phyloP scores from a whole-genome alignment of 30 jellyfish, hydroid and myxozoan species.

The Pseudorhiza aurosa region DNA sequence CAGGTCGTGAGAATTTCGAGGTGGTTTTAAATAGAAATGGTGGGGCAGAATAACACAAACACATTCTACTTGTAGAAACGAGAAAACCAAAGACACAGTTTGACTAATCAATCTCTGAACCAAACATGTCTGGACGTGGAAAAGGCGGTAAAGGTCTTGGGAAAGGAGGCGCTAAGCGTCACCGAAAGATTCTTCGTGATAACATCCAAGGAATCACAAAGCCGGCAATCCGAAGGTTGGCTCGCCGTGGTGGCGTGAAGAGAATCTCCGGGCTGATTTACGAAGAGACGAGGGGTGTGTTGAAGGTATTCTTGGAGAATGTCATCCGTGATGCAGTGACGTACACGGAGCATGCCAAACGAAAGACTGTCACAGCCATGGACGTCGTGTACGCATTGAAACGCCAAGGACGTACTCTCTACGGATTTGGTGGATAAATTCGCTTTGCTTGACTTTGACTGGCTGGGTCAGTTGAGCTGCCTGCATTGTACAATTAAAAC shows the following conservation, averaged over 20 bases:
- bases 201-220: slow-evolving; percentile 90
- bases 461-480: no score
- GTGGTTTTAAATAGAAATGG: no score
- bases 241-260: slow-evolving; percentile 96
- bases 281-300: slow-evolving; percentile 91
- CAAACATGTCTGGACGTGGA: slow-evolving; percentile 93
- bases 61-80: no score
- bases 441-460: no score
- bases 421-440: slow-evolving; percentile 91
- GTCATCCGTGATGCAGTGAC: slow-evolving; percentile 90
- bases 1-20: no score
- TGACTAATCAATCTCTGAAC: no score
- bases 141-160: slow-evolving; percentile 98
- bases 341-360: slow-evolving; percentile 91
- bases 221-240: slow-evolving; percentile 93
- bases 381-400: slow-evolving; percentile 92
- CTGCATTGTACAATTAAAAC: no score
- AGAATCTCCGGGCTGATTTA: slow-evolving; percentile 89
- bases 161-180: slow-evolving; percentile 98
- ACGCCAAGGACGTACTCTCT: slow-evolving; percentile 93
- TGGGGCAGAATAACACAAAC: no score
- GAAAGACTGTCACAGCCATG: slow-evolving; percentile 94
- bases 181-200: slow-evolving; percentile 86
- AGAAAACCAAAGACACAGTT: no score
- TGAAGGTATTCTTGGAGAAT: slow-evolving; percentile 70